phyloP scores from a whole-genome alignment of 2,113 vertebrate species.

The Cygnus atratus region DNA sequence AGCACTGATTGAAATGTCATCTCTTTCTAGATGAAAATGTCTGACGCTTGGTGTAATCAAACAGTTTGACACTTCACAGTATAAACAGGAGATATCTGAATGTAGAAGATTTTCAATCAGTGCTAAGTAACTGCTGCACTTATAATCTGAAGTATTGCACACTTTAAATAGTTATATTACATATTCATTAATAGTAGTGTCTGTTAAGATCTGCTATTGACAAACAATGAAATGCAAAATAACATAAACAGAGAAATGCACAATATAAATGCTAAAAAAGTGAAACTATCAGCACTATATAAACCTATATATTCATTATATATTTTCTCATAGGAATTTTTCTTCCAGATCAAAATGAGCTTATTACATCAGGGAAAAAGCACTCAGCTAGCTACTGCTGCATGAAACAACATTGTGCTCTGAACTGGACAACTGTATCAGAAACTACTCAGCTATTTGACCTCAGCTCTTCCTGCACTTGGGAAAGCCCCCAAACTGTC shows the following conservation, averaged over 20 bases:
- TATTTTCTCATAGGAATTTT: not conserved
- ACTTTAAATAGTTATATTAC: not conserved
- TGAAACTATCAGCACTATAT: not conserved
- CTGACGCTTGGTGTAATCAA: constrained; percentile 57
- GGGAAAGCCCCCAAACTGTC: not conserved
- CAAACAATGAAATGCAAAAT: not conserved
- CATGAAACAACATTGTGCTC: accelerated
- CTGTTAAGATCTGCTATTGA: not conserved
- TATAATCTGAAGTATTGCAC: not conserved
- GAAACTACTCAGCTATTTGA: not conserved
- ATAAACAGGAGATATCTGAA: constrained; percentile 30
- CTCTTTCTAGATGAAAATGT: constrained; percentile 18
- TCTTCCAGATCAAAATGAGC: not conserved
- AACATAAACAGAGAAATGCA: not conserved
- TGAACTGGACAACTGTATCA: not conserved
- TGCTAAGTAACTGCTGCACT: constrained; percentile 13
- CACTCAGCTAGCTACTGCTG: not conserved
- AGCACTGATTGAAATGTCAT: constrained; percentile 54
- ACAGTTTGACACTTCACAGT: constrained; percentile 31
- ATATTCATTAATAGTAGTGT: not conserved
- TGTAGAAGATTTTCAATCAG: constrained; percentile 19
- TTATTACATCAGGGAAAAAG: not conserved
- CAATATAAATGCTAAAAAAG: not conserved
- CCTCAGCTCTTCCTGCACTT: not conserved
- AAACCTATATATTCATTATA: not conserved